phyloP scores from a whole-genome alignment of 2,888 invertebrate genomes.

The Yponomeuta sedellus region DNA sequence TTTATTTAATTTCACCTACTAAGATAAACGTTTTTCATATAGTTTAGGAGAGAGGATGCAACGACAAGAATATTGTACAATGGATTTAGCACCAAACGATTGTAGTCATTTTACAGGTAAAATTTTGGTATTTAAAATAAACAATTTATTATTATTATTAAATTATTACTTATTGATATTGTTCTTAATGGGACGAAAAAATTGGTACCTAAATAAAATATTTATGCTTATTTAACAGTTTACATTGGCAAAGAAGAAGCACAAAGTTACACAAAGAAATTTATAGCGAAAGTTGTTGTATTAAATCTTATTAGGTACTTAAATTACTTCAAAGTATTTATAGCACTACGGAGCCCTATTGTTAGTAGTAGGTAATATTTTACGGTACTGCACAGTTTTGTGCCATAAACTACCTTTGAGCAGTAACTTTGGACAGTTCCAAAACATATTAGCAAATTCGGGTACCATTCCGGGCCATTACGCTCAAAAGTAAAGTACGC shows the following conservation, averaged over 20 bases:
- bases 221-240: background rate
- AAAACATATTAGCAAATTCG: conserved; percentile 23
- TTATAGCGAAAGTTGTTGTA: background rate
- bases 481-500: conserved; percentile 21
- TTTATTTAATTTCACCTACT: no score
- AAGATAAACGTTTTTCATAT: no score
- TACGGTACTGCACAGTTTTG: background rate
- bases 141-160: no score
- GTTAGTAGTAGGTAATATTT: background rate
- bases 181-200: background rate
- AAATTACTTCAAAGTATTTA: background rate
- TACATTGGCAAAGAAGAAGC: background rate
- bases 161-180: no score
- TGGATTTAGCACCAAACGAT: no score
- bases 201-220: no score
- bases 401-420: background rate
- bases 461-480: conserved; percentile 22
- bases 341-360: background rate
- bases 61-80: no score
- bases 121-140: no score
- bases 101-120: no score
- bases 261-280: background rate
- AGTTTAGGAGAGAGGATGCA: no score
- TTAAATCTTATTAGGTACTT: background rate
- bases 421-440: conserved; percentile 11